These are phyloP conservation scores for Zeugodacus cucurbitae DNA, from an alignment of 1,140 invertebrate genomes.

Conservation along the genomic window DNA sequence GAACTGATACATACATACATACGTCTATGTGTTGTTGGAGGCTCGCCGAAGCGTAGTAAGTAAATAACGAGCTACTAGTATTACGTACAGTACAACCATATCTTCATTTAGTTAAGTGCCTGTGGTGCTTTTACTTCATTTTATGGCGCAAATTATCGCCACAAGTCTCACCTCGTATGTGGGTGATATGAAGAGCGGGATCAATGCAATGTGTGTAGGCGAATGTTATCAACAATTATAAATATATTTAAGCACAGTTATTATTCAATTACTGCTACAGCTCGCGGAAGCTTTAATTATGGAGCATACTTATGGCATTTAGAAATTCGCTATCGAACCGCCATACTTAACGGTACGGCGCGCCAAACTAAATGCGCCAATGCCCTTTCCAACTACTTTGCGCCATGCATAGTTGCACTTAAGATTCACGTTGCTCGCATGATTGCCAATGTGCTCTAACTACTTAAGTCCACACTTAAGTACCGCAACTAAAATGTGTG, in stretches of 20 bases:
- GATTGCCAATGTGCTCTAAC: background rate
- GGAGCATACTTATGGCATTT: background rate
- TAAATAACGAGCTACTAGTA: background rate
- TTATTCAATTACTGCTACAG: constrained; percentile 35
- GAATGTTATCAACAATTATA: constrained; percentile 35
- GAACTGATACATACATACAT: background rate
- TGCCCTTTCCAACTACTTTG: background rate
- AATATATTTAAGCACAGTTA: constrained; percentile 39
- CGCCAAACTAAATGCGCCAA: background rate
- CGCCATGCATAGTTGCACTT: background rate
- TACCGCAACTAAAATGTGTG: background rate
- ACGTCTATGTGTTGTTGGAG: background rate
- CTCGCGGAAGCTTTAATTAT: constrained; percentile 12
- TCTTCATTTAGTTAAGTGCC: no score
- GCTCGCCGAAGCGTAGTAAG: background rate
- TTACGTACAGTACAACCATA: background rate
- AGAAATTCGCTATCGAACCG: constrained; percentile 1
- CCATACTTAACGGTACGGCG: background rate
- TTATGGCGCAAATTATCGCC: background rate
- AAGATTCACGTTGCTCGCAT: background rate
- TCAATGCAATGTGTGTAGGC: background rate
- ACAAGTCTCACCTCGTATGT: no score
- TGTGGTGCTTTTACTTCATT: background rate
- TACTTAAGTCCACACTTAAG: constrained; percentile 20
- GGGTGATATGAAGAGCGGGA: background rate